Conservation (phyloP, 2,888 invertebrate genomes). For the Drosophila nr. perissopoda region DNA sequence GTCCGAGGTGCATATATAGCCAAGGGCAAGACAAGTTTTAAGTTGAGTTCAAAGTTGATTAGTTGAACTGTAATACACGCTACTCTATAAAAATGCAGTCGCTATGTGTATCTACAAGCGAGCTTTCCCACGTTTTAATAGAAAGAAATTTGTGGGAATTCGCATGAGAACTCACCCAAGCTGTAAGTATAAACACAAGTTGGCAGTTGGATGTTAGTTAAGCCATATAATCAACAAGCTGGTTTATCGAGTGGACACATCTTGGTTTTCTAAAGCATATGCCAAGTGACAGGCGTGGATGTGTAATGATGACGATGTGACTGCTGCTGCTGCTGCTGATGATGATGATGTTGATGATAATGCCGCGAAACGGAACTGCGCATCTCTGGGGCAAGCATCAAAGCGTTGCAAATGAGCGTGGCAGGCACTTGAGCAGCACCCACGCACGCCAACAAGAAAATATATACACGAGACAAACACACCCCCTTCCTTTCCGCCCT, state of each 20-base stretch:
- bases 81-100: not conserved
- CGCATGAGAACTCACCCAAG: slow-evolving; percentile 5
- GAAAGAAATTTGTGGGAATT: not conserved
- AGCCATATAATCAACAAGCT: slow-evolving; percentile 29
- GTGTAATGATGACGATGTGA: slow-evolving; percentile 3
- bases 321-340: not conserved
- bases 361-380: slow-evolving; percentile 49
- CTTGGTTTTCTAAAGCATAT: slow-evolving; percentile 24
- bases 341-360: slow-evolving; percentile 17
- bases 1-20: not conserved
- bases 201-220: slow-evolving; percentile 17
- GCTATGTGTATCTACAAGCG: not conserved
- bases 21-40: not conserved
- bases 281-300: slow-evolving; percentile 23
- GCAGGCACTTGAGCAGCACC: slow-evolving; percentile 39
- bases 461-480: not conserved
- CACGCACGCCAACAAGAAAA: slow-evolving; percentile 11
- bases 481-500: not conserved
- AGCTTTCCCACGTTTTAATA: slow-evolving; percentile 26
- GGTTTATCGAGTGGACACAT: slow-evolving; percentile 24
- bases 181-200: slow-evolving; percentile 22
- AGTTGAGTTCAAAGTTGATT: not conserved
- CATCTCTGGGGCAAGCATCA: slow-evolving; percentile 38
- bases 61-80: not conserved
- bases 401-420: slow-evolving; percentile 47